phyloP scores from a whole-genome alignment of 2,113 vertebrate genomes.

The Cervus canadensis region DNA sequence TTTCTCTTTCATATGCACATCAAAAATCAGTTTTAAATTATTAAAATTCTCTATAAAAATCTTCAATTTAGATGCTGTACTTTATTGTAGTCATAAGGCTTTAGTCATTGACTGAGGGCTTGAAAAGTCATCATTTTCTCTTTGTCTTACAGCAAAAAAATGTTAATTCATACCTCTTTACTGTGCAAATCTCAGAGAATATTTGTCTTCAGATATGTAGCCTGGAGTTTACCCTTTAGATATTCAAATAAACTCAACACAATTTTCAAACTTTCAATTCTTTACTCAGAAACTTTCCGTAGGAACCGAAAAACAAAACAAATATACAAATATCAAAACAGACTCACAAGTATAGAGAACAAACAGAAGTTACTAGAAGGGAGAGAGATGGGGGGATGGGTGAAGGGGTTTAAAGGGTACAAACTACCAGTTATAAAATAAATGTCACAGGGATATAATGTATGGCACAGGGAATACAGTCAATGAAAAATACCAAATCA shows the following conservation, averaged over 20 bases:
- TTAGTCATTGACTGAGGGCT: neutral
- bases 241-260: slow-evolving; percentile 8
- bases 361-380: neutral
- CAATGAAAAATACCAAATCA: neutral
- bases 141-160: neutral
- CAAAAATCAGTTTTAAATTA: neutral
- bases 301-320: neutral
- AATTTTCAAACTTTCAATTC: neutral
- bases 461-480: neutral
- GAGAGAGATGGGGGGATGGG: neutral
- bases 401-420: neutral
- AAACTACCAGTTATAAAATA: neutral
- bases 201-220: slow-evolving; percentile 7
- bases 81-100: neutral
- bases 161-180: slow-evolving; percentile 28
- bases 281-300: neutral
- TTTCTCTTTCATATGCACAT: neutral
- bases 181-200: neutral
- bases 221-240: neutral
- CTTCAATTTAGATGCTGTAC: neutral
- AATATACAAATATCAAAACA: neutral
- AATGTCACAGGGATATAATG: neutral
- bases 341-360: neutral
- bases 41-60: slow-evolving; percentile 2
- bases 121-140: slow-evolving; percentile 20